Evolutionary conservation across 1,140 invertebrate species (phyloP).

Genomic region (Olivierus martensii): DNA sequence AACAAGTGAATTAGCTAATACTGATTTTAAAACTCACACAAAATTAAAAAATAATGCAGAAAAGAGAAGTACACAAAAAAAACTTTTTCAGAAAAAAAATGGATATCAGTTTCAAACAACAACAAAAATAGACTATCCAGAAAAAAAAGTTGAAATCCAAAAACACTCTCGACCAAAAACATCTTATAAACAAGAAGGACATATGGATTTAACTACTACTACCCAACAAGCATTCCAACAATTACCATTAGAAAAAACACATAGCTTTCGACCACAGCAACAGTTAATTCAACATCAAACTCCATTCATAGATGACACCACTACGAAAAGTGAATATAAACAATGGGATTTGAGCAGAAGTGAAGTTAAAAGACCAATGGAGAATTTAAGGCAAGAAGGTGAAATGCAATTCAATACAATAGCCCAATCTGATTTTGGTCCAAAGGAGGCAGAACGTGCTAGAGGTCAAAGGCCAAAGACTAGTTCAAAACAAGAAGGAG

Average conservation of each 20-base stretch:
- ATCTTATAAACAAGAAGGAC: too few relatives aligned
- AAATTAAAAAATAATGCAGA: too few relatives aligned
- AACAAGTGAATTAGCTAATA: too few relatives aligned
- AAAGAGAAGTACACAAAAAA: too few relatives aligned
- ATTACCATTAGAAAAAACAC: neutral
- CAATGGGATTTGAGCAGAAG: constrained; percentile 10
- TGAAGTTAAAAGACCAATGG: constrained; percentile 6
- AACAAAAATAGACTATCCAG: too few relatives aligned
- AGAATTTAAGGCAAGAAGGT: constrained; percentile 11
- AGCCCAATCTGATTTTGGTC: constrained; percentile 6
- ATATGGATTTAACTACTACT: neutral
- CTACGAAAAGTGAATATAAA: neutral
- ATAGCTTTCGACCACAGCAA: neutral
- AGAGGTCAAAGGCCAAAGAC: neutral
- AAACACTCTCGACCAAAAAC: too few relatives aligned
- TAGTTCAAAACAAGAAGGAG: constrained; percentile 21
- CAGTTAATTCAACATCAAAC: neutral
- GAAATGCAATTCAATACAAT: constrained; percentile 15
- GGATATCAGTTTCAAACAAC: too few relatives aligned
- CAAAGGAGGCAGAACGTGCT: neutral
- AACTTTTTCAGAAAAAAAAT: too few relatives aligned
- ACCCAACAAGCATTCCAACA: neutral
- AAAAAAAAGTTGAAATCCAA: too few relatives aligned
- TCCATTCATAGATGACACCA: neutral
- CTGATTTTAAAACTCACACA: too few relatives aligned